A percentile compares a stretch with the other conserved stretches of the same genome.
Evolutionary conservation across 2,888 invertebrate species (phyloP).

Genomic region (Trissolcus brochymenae): DNA sequence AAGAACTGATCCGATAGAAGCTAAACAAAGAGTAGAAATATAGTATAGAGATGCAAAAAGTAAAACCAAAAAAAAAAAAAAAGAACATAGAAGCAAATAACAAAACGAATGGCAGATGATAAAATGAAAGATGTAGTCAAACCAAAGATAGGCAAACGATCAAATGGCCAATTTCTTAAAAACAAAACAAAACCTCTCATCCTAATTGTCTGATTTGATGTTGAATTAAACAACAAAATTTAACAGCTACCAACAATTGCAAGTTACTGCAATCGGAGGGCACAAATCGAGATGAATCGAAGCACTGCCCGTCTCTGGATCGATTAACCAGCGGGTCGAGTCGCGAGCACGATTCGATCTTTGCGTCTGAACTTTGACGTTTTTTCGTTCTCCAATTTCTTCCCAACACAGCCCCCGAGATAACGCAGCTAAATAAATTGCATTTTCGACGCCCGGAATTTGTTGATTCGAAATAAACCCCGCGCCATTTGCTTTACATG

Average conservation of each 20-base stretch:
- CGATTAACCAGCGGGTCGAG: slow-evolving; percentile 35
- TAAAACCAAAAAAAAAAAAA: background rate
- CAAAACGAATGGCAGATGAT: background rate
- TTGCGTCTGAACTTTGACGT: slow-evolving; percentile 46
- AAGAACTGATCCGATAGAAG: slow-evolving; percentile 10
- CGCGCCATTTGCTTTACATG: slow-evolving; percentile 45
- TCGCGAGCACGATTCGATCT: slow-evolving; percentile 42
- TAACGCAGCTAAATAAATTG: slow-evolving; percentile 42
- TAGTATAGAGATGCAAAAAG: slow-evolving; percentile 3
- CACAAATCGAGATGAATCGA: slow-evolving; percentile 14
- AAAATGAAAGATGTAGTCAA: slow-evolving; percentile 9
- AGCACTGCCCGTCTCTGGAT: slow-evolving; percentile 50
- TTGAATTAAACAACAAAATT: slow-evolving; percentile 21
- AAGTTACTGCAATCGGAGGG: slow-evolving; percentile 25
- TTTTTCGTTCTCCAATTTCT: slow-evolving; percentile 48
- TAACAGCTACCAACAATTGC: slow-evolving; percentile 27
- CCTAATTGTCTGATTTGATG: slow-evolving; percentile 1
- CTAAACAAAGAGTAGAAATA: background rate
- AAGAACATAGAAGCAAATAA: background rate
- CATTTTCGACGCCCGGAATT: slow-evolving; percentile 38
- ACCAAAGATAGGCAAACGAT: slow-evolving; percentile 48
- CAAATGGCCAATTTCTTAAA: background rate
- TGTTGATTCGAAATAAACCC: slow-evolving; percentile 38
- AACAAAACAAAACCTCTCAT: too few species aligned
- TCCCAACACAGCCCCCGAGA: slow-evolving; percentile 37